phyloP scores from a whole-genome alignment of 2,888 invertebrate genomes.

The Endomychus coccineus region DNA sequence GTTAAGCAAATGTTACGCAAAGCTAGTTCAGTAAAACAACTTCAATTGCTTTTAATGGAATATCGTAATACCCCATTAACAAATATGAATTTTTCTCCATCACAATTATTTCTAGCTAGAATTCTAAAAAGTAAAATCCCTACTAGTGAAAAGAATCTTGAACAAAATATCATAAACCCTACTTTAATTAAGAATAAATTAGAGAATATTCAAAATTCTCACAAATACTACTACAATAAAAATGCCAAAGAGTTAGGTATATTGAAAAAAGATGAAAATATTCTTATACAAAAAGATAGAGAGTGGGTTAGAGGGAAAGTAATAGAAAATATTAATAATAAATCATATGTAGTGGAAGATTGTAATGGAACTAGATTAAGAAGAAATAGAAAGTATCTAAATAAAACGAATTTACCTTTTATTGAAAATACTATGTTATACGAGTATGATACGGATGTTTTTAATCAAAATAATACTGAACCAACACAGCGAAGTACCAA shows the following conservation, averaged over 20 bases:
- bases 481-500: no score
- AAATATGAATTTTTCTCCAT: not conserved
- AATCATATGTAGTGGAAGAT: conserved; percentile 4
- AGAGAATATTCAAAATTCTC: conserved; percentile 2
- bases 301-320: conserved; percentile 1
- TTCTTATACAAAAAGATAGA: conserved; percentile 2
- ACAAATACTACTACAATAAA: conserved; percentile 7
- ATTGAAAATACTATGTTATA: no score
- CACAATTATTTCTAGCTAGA: conserved; percentile 1
- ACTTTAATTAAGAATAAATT: not conserved
- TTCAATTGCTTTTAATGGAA: conserved; percentile 4
- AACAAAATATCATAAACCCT: not conserved
- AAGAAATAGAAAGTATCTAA: no score
- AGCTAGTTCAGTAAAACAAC: no score
- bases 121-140: conserved; percentile 2
- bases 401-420: no score
- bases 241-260: not conserved
- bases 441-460: no score
- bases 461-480: no score
- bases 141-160: not conserved
- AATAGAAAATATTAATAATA: conserved; percentile 1
- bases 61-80: conserved; percentile 7
- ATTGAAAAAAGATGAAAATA: conserved; percentile 4
- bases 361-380: no score
- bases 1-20: conserved; percentile 2